Conservation (phyloP, 1,140 invertebrate genomes). For the Penaeus japonicus region DNA sequence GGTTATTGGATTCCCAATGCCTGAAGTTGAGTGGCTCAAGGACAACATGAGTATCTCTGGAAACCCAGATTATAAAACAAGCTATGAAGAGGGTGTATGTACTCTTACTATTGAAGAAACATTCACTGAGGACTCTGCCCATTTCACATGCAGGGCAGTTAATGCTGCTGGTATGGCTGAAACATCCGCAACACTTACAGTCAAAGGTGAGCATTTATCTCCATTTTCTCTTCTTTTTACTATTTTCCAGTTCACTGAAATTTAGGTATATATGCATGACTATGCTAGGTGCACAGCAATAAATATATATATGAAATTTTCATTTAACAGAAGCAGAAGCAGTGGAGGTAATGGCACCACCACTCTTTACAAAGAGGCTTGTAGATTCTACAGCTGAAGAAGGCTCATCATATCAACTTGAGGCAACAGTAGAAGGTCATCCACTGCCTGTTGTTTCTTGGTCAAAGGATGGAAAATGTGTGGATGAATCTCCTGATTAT, state of each 20-base stretch:
- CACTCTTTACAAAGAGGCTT: conserved; percentile 73
- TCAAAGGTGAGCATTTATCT: conserved; percentile 71
- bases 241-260: background rate
- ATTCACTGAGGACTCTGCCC: conserved; percentile 82
- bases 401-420: conserved; percentile 71
- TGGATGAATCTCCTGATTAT: conserved; percentile 79
- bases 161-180: conserved; percentile 77
- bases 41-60: conserved; percentile 74
- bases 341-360: conserved; percentile 73
- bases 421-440: conserved; percentile 73
- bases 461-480: conserved; percentile 78
- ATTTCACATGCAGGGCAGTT: conserved; percentile 77
- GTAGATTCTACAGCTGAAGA: conserved; percentile 72
- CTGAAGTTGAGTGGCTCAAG: conserved; percentile 76
- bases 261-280: background rate
- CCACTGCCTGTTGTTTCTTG: conserved; percentile 81
- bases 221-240: background rate
- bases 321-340: conserved; percentile 70
- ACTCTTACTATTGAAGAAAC: conserved; percentile 79
- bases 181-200: conserved; percentile 76
- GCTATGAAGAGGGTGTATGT: conserved; percentile 67
- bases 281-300: background rate
- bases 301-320: background rate
- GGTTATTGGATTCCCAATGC: conserved; percentile 68
- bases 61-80: conserved; percentile 75